These are phyloP conservation scores for Archocentrus centrarchus DNA, from an alignment of 2,113 vertebrate genomes.

Conservation along the genomic window DNA sequence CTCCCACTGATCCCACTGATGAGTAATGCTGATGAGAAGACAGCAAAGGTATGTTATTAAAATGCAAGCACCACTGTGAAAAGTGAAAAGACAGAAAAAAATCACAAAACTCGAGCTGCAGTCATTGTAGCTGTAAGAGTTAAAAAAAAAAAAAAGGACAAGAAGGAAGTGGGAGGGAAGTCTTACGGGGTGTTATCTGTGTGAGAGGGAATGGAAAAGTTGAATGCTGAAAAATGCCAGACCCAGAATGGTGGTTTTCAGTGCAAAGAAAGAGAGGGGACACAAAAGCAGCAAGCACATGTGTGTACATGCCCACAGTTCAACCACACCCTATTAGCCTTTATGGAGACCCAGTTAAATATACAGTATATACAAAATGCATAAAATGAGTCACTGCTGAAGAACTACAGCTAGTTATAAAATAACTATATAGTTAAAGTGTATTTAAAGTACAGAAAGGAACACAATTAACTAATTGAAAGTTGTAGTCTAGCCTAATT, in stretches of 20 bases:
- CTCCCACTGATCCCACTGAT: constrained; percentile 3
- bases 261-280: background rate
- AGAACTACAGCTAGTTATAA: background rate
- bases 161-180: background rate
- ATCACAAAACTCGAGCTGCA: background rate
- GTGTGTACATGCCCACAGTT: constrained; percentile 24
- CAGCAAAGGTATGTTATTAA: background rate
- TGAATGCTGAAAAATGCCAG: background rate
- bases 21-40: constrained; percentile 12
- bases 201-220: constrained; percentile 30
- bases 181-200: background rate
- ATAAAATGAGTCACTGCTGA: background rate
- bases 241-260: background rate
- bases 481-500: background rate
- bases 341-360: background rate
- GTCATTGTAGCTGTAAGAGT: background rate
- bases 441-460: background rate
- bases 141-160: background rate
- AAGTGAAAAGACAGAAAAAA: background rate
- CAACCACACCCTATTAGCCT: constrained; percentile 25
- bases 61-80: background rate
- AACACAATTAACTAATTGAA: background rate
- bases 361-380: background rate
- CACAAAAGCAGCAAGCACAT: background rate
- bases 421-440: background rate